Evolutionary conservation across 30 jellyfish, hydroid and myxozoan genomes (phyloP).

Genomic region (Rhopilema esculentum): DNA sequence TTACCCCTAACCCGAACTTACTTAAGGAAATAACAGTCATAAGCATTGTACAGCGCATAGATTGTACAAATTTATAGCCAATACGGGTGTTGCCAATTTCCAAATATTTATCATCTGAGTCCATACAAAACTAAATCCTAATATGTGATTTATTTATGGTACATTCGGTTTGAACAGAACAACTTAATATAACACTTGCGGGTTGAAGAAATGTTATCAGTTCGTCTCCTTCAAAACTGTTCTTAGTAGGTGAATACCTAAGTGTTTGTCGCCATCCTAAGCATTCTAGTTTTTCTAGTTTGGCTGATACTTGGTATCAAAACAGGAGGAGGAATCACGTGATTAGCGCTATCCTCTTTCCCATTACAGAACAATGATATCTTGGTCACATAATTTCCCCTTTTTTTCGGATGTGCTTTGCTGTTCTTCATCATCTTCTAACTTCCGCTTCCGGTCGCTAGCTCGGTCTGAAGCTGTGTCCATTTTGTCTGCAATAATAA

Average conservation of each 20-base stretch:
- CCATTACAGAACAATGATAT: constrained; percentile 28
- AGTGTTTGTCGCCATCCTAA: no score
- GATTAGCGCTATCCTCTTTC: background rate
- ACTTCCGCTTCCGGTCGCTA: constrained; percentile 43
- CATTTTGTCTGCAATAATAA: constrained; percentile 31
- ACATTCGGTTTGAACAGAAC: background rate
- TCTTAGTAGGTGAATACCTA: background rate
- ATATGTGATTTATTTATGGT: background rate
- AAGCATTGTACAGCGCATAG: no score
- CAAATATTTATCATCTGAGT: background rate
- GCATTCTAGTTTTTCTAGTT: no score
- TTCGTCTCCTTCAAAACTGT: background rate
- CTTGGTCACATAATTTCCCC: constrained; percentile 14
- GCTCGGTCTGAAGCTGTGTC: constrained; percentile 21
- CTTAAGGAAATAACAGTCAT: no score
- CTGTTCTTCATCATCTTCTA: constrained; percentile 6
- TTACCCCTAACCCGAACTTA: no score
- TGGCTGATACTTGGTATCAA: no score
- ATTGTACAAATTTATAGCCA: no score
- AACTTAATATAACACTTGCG: background rate
- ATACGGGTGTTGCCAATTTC: no score
- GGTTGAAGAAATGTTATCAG: background rate
- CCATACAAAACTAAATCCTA: background rate
- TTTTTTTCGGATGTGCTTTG: constrained; percentile 16
- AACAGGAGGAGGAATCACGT: no score